Evolutionary conservation across 1,140 invertebrate genomes (phyloP), one percentile per base, ranked within the genome.

Genomic region (Ips nitidus): DNA sequence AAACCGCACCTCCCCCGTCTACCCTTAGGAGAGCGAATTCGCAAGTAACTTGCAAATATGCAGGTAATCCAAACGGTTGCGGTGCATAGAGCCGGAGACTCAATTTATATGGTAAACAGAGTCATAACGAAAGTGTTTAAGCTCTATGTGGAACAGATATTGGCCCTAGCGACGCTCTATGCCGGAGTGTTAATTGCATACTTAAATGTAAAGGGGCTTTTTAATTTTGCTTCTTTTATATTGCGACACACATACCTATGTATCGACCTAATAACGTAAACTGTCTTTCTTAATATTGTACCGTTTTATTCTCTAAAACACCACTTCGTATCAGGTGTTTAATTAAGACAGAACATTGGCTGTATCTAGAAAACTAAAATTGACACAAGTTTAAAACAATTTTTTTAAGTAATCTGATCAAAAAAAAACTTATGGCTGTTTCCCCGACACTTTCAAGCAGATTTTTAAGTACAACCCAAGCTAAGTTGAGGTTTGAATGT

Each of bases 21-120:
- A 41, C 7, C 40, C 41, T 59, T 56, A 56, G 38, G 38, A 37
- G 22, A 37, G 53, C 22, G 36, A 56, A 56, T 62, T 62, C 45
- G 45, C 59, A 62, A 62, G 45, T 50, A 36, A 62, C 59, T 39
- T 53, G 40, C 61, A 53, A 64, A 64, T 53, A 64, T 64, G 47
- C 62, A 53, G 62, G 50, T 64, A 64, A 64, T 64, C 43, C 60
- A 38, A 59, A 59, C 41, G 57, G 38, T 52, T 53, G 39, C 22
- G 50, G 8, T 53, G 62, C 47, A 52, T 64, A 4, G 47, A 7
- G 50, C 47, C 8, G 6, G 38, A 64, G 65, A 41, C 42, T 67
- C 65, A 67, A 67, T 67, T 67, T 67, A 67, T 67, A 67, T 67
- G 65, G 56, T 67, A 67, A 67, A 67, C 65, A 67, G 65, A 59